These are phyloP conservation scores for Lordiphosa mommai DNA, from an alignment of 1,140 invertebrate species.

Conservation along the genomic window DNA sequence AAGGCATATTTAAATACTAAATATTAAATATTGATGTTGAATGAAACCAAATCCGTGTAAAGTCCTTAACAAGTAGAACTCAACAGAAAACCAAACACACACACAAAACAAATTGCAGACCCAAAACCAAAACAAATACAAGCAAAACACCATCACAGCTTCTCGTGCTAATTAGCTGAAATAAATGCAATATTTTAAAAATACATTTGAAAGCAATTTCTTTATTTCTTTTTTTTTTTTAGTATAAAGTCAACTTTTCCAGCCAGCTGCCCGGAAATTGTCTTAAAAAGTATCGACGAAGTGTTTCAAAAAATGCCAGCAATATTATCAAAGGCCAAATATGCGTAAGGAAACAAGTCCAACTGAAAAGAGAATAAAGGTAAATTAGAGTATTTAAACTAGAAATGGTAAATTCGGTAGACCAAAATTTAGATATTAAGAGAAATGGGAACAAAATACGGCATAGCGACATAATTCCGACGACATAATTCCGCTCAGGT, in stretches of 20 bases:
- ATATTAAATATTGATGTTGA: conserved; percentile 64
- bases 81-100: conserved; percentile 57
- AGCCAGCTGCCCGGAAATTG: conserved; percentile 38
- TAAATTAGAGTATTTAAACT: not conserved
- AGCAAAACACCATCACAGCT: conserved; percentile 52
- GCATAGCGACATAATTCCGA: no score
- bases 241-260: conserved; percentile 22
- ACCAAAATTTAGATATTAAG: no score
- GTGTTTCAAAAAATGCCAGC: conserved; percentile 12
- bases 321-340: conserved; percentile 19
- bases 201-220: conserved; percentile 4
- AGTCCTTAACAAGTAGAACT: conserved; percentile 66
- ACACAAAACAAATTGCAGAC: conserved; percentile 40
- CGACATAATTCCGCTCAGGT: no score
- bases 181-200: conserved; percentile 78
- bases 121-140: conserved; percentile 17
- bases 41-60: conserved; percentile 56
- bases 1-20: conserved; percentile 56
- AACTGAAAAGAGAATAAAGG: conserved; percentile 6
- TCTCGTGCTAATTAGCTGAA: conserved; percentile 67
- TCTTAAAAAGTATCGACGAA: conserved; percentile 27
- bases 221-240: not conserved
- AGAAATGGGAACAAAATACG: no score
- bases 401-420: not conserved
- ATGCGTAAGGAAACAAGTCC: not conserved